These are phyloP conservation scores for Ecliptopera silaceata DNA, from an alignment of 2,888 invertebrate species.

Conservation along the genomic window DNA sequence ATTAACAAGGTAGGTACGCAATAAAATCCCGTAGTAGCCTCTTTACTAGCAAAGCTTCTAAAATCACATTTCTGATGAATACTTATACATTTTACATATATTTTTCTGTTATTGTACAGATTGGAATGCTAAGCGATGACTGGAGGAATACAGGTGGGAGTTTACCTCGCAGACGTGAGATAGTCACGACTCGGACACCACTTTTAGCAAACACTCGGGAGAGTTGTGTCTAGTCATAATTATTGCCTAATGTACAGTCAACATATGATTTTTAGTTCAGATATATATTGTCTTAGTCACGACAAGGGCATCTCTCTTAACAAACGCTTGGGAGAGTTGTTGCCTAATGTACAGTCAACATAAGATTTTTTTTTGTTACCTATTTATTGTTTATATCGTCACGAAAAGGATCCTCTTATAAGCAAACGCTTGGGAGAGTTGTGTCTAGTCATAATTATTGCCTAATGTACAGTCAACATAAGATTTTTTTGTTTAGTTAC, in stretches of 20 bases:
- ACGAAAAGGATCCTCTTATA: no score
- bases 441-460: slow-evolving; percentile 73
- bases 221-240: slow-evolving; percentile 83
- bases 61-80: no score
- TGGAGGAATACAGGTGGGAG: slow-evolving; percentile 75
- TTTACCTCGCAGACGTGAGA: slow-evolving; percentile 81
- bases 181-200: slow-evolving; percentile 88
- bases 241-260: background rate
- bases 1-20: no score
- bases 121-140: slow-evolving; percentile 70
- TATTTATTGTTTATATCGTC: no score
- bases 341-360: no score
- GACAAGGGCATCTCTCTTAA: slow-evolving; percentile 86
- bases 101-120: slow-evolving; percentile 48
- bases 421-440: slow-evolving; percentile 87
- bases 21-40: no score
- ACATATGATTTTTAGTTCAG: no score
- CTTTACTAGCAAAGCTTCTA: no score
- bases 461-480: background rate
- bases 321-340: no score
- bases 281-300: no score
- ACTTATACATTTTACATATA: background rate
- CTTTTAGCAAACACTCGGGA: slow-evolving; percentile 86
- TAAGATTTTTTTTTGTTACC: no score
- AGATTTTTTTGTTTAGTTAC: no score